phyloP scores from a whole-genome alignment of 2,888 invertebrate genomes.

The Cryptocephalus primarius region DNA sequence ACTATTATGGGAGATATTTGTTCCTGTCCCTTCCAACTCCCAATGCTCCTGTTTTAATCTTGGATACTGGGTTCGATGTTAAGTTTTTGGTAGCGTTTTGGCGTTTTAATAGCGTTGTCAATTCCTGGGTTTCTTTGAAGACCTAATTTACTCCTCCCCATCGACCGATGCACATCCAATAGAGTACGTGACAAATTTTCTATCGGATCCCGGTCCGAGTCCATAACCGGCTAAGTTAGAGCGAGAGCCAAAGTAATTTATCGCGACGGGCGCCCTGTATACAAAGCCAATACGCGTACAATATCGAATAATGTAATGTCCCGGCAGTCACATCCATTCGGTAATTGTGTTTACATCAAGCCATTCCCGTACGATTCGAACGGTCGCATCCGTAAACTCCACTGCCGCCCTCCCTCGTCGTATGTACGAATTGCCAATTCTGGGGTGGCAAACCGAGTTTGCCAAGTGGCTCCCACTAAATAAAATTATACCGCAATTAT shows the following conservation, averaged over 20 bases:
- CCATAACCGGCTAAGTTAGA: too few species aligned
- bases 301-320: slow-evolving; percentile 24
- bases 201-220: too few species aligned
- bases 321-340: slow-evolving; percentile 25
- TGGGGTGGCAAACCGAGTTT: slow-evolving; percentile 22
- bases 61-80: too few species aligned
- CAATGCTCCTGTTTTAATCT: too few species aligned
- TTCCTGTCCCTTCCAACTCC: too few species aligned
- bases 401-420: slow-evolving; percentile 13
- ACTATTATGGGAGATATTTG: too few species aligned
- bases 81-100: too few species aligned
- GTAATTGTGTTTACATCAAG: slow-evolving; percentile 29
- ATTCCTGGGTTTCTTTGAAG: too few species aligned
- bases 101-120: too few species aligned
- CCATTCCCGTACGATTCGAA: slow-evolving; percentile 15
- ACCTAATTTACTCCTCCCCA: too few species aligned
- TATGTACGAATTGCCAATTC: slow-evolving; percentile 22
- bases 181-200: too few species aligned
- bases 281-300: slow-evolving; percentile 22
- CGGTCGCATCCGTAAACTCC: slow-evolving; percentile 22
- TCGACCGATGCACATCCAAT: too few species aligned
- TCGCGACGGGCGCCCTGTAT: slow-evolving; percentile 14
- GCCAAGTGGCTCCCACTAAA: slow-evolving; percentile 21
- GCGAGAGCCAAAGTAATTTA: slow-evolving; percentile 7
- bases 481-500: slow-evolving; percentile 22